Percentiles rank a stretch among this genome's conserved stretches.
These are phyloP conservation scores for Probosciger aterrimus DNA, from an alignment of 2,113 vertebrate genomes.

Conservation along the genomic window DNA sequence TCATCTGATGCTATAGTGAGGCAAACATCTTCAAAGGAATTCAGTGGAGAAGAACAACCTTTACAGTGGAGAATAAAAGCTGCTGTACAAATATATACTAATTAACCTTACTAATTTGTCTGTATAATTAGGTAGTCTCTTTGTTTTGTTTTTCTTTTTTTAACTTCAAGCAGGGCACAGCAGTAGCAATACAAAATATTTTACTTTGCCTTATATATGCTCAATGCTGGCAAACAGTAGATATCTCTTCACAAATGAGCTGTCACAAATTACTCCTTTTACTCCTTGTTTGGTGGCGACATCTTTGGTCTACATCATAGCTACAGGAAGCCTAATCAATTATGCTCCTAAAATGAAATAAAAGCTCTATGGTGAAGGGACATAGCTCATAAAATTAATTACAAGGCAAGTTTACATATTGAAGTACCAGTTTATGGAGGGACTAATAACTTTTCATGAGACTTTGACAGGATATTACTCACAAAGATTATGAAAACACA, in stretches of 20 bases:
- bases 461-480: conserved; percentile 58
- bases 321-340: conserved; percentile 60
- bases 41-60: background rate
- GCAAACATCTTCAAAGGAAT: background rate
- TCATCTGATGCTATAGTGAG: background rate
- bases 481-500: conserved; percentile 53
- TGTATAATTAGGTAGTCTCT: background rate
- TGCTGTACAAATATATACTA: background rate
- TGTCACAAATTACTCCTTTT: conserved; percentile 53
- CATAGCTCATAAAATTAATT: conserved; percentile 68
- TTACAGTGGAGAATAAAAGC: background rate
- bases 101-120: conserved; percentile 11
- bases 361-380: conserved; percentile 49
- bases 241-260: conserved; percentile 33
- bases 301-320: conserved; percentile 42
- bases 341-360: conserved; percentile 62
- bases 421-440: conserved; percentile 59
- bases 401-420: conserved; percentile 64
- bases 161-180: background rate
- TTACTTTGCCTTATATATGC: background rate
- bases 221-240: background rate
- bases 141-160: background rate
- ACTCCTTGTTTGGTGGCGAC: conserved; percentile 21
- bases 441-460: conserved; percentile 63
- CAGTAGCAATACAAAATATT: conserved; percentile 31